Percentiles rank a stretch among this genome's conserved stretches.
phyloP scores from a whole-genome alignment of 2,113 vertebrate species.

The Harpagus bidentatus region DNA sequence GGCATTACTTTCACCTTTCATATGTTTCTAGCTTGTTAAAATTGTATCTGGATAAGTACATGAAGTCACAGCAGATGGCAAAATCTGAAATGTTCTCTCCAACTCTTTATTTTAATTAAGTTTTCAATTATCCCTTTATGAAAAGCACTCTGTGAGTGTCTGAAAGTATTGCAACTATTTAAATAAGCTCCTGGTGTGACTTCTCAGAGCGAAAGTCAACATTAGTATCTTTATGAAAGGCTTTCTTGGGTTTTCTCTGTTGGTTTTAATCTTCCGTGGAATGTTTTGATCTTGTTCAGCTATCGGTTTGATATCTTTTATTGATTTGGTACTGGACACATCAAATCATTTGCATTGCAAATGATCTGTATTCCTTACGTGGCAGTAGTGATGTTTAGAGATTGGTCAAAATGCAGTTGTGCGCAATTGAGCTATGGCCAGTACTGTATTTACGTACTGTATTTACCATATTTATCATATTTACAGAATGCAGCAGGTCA shows the following conservation, averaged over 20 bases:
- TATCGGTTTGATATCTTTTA: neutral
- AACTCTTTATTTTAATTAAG: conserved; percentile 34
- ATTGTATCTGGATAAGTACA: conserved; percentile 32
- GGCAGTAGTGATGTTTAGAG: neutral
- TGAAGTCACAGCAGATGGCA: conserved; percentile 50
- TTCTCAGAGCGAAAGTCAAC: neutral
- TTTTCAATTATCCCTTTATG: conserved; percentile 15
- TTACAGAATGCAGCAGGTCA: neutral
- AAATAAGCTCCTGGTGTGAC: neutral
- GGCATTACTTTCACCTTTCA: conserved; percentile 43
- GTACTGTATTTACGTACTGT: neutral
- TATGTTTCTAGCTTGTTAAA: conserved; percentile 47
- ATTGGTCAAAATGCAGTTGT: neutral
- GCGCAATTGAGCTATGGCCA: neutral
- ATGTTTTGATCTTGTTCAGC: neutral
- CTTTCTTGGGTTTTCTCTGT: neutral
- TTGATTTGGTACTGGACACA: neutral
- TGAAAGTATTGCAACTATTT: conserved; percentile 29
- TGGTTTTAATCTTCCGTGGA: neutral
- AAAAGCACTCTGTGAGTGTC: neutral
- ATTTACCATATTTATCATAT: neutral
- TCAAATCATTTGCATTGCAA: neutral
- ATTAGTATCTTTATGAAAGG: neutral
- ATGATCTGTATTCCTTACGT: neutral
- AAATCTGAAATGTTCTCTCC: conserved; percentile 40